Evolutionary conservation across 2,113 vertebrate species (phyloP).

Genomic region (Pterophyllum scalare): DNA sequence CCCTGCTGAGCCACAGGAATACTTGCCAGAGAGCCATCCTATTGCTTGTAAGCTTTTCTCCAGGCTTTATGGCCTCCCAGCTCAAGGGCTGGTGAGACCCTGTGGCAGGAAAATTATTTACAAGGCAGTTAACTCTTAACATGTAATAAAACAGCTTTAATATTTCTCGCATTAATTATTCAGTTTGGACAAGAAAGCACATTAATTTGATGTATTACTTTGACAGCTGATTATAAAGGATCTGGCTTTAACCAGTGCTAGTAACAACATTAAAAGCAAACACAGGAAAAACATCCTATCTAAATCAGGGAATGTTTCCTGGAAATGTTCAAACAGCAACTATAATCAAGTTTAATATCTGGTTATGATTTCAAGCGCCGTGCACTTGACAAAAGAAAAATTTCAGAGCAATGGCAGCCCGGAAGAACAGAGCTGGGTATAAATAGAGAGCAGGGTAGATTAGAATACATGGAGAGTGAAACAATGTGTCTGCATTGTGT

Average conservation of each 20-base stretch:
- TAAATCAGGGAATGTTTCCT: conserved; percentile 21
- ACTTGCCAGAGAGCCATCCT: not conserved
- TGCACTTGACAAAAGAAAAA: not conserved
- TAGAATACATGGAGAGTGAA: not conserved
- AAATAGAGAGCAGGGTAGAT: not conserved
- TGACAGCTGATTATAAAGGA: not conserved
- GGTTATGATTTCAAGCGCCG: conserved; percentile 16
- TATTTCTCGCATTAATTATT: not conserved
- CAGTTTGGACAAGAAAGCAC: not conserved
- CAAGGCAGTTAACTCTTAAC: not conserved
- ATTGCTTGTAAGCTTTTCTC: not conserved
- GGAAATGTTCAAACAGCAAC: conserved; percentile 28
- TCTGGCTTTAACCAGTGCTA: not conserved
- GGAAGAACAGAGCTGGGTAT: conserved; percentile 14
- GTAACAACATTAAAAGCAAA: conserved; percentile 7
- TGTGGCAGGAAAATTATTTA: not conserved
- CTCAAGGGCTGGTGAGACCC: not conserved
- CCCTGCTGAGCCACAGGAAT: not conserved
- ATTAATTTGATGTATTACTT: not conserved
- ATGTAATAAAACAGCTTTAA: not conserved
- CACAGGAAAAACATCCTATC: conserved; percentile 13
- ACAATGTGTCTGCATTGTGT: not conserved
- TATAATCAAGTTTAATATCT: conserved; percentile 31
- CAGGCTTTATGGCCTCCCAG: not conserved
- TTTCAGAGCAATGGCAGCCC: not conserved